A percentile compares a stretch with the other conserved stretches of the same genome.
These are phyloP conservation scores for Lypha dubia DNA, from an alignment of 2,888 invertebrate genomes.

Conservation along the genomic window DNA sequence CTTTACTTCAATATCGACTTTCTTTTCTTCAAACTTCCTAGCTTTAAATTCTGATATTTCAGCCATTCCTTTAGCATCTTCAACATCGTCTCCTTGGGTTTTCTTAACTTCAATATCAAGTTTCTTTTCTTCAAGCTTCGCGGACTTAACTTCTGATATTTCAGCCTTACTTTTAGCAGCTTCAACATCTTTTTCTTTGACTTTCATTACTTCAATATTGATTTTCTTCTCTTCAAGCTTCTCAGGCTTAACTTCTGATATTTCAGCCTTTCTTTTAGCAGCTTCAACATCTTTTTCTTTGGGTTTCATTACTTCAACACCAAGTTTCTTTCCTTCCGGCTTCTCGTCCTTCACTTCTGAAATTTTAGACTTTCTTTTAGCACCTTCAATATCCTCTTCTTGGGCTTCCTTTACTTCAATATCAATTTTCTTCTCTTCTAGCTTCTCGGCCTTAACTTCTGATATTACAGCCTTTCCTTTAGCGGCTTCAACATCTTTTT, in stretches of 20 bases:
- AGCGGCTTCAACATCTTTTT: neutral
- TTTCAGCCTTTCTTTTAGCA: conserved; percentile 26
- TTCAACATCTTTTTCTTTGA: neutral
- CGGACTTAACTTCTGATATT: conserved; percentile 36
- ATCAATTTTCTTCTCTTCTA: conserved; percentile 44
- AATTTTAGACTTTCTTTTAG: conserved; percentile 26
- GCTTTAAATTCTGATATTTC: conserved; percentile 33
- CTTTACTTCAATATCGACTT: conserved; percentile 16
- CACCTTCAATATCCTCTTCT: neutral
- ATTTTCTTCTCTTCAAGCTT: conserved; percentile 28
- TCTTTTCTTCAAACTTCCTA: conserved; percentile 73
- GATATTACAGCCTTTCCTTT: conserved; percentile 48
- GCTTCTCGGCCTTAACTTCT: conserved; percentile 38
- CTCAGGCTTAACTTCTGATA: conserved; percentile 47
- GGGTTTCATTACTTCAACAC: conserved; percentile 42
- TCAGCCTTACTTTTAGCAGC: conserved; percentile 44
- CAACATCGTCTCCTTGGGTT: neutral
- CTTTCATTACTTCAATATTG: neutral
- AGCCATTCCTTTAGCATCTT: conserved; percentile 16
- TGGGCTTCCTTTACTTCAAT: conserved; percentile 25
- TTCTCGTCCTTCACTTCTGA: conserved; percentile 37
- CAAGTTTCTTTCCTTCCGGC: conserved; percentile 43
- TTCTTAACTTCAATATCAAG: conserved; percentile 1
- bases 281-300: conserved; percentile 12
- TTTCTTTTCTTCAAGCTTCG: conserved; percentile 40